Evolutionary conservation across 2,888 invertebrate genomes (phyloP), one percentile per base, ranked within the genome.

Genomic region (Cantharis rufa): DNA sequence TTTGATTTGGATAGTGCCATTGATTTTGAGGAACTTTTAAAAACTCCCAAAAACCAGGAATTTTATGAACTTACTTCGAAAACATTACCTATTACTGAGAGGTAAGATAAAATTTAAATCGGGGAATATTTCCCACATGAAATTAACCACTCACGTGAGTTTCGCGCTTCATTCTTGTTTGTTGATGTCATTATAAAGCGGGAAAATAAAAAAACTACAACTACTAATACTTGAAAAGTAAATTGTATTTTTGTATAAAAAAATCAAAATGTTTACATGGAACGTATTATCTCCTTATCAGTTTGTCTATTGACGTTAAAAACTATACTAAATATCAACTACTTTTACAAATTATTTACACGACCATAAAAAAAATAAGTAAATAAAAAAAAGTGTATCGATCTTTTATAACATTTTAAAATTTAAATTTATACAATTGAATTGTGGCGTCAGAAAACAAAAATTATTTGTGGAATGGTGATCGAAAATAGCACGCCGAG

Each of bases 51-150:
- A 86, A 90, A 90, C 83, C 89, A 90, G 81, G 92, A 91, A 87
- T 92, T 91, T 85, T 92, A 92, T 86, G 91, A 92, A 85, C 86
- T 92, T 68, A 92, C 92, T 83, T 90, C 91, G 15, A 91, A 91
- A 82, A 90, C 91, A 68, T 89, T 92, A 77, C 90, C 90, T 64
- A 89, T 91, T 81, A 89, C 89, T 74, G 91, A 91, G 88, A 92
- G 91, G 92, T 92, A 88, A 88, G 90, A 85, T 72, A 70, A 18
- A 80, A 74, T 72, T 78, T 76, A 48, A 48, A 48, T 48, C n/a
- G 13, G 48, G 7, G 9, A 48, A n/a, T 48, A 48, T 48, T 48
- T 48, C n/a, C n/a, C 0, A 76, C 77, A 71, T 71, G 70, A 75
- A 62, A 70, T 78, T 70, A 72, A 75, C 62, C 18, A 62, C 78